Evolutionary conservation across 2,888 invertebrate species (phyloP).

Genomic region (Stegophylla sp.): DNA sequence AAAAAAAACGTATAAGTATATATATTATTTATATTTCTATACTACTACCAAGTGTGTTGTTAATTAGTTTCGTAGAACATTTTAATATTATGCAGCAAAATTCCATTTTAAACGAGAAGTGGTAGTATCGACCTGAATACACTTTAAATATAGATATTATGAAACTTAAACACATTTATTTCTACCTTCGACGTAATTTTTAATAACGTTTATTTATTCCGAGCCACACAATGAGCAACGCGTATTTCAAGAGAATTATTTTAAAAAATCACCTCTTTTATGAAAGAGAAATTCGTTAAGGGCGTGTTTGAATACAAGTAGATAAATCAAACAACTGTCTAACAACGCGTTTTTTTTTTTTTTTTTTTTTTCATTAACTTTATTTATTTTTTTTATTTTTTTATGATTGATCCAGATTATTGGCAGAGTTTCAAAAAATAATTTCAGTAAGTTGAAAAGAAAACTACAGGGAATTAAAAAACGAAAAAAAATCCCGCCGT

Average conservation of each 20-base stretch:
- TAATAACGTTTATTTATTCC: neutral
- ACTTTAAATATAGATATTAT: neutral
- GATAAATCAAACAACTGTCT: slow-evolving; percentile 57
- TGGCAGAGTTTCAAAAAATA: slow-evolving; percentile 50
- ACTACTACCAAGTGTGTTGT: no score
- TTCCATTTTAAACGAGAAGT: neutral
- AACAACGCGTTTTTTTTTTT: slow-evolving; percentile 40
- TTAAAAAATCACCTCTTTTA: slow-evolving; percentile 32
- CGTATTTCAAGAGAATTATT: neutral
- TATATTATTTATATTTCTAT: no score
- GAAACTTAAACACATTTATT: neutral
- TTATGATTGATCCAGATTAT: slow-evolving; percentile 41
- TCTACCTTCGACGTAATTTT: neutral
- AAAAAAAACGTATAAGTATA: no score
- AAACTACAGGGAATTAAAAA: neutral
- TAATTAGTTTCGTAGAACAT: neutral
- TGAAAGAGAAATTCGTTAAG: slow-evolving; percentile 36
- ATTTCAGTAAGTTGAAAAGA: slow-evolving; percentile 40
- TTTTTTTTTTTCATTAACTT: slow-evolving; percentile 46
- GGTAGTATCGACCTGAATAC: no score
- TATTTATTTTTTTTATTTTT: slow-evolving; percentile 25
- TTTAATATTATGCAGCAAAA: neutral
- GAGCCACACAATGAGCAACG: neutral
- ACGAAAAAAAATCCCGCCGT: neutral
- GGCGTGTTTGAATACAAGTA: slow-evolving; percentile 47